Evolutionary conservation across 2,797 vertebrate species (phyloP), one percentile per base, ranked within the genome.

Genomic region (Labeo calbasu): DNA sequence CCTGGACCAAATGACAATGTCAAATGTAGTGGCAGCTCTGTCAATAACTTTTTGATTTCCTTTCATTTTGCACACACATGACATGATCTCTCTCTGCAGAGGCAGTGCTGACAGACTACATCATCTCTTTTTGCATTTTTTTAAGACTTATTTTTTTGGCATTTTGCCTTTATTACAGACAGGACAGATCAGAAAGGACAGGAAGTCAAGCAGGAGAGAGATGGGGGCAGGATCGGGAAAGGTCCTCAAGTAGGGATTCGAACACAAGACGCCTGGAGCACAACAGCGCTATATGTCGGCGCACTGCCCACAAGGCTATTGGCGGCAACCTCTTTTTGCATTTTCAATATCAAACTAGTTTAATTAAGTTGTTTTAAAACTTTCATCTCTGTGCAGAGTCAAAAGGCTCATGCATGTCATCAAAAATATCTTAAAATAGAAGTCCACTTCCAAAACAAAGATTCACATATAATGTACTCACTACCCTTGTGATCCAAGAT

Each of bases 51-150:
- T 57, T 21, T 48, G 57, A 63, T 50, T 46, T 48, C 5, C 5
- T 63, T 63, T 48, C 1, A 78, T 78, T 63, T 78, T 40, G 14
- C 57, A 63, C 23, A 77, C 40, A 77, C 55, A n/a, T 43, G n/a
- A 63, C 36, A 61, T 32, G 17, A 21, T 21, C 40, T 46, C 48
- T 68, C 48, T 76, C 19, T 57, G 12, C 25, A 73, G 25, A 73
- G 10, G 25, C 17, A 73, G 13, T 55, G 50, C 19, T 59, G 79
- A 69, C 36, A 79, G 25, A 25, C 21, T 17, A 21, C 53, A 57
- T 46, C 10, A 70, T 61, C 55, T 59, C 14, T 40, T 59, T 57
- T 46, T 48, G 17, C 10, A 48, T 13, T 63, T 48, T n/a, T n/a
- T 3, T 5, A 66, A 6, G 28, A 32, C 28, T 63, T 14, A 25